Conservation (phyloP, 2,797 vertebrate genomes). For the Zenarchopterus dispar region DNA sequence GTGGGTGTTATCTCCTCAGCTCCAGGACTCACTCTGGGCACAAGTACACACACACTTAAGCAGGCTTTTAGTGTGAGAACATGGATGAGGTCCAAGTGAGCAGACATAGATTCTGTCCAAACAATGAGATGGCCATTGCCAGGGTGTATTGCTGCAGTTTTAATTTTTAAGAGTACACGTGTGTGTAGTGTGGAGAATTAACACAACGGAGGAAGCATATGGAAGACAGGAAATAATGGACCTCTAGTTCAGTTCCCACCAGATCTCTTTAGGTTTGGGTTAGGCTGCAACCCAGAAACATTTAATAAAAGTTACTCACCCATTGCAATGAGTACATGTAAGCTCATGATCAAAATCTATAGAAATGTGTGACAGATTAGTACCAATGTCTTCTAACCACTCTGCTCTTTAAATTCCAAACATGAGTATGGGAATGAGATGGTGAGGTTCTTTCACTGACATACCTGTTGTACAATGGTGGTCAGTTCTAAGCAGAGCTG, state of each 20-base stretch:
- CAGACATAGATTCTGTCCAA: constrained; percentile 48
- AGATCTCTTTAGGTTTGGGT: constrained; percentile 15
- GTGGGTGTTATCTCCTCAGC: constrained; percentile 72
- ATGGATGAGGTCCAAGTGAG: constrained; percentile 55
- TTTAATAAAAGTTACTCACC: constrained; percentile 33
- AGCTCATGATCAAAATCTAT: constrained; percentile 38
- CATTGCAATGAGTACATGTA: constrained; percentile 33
- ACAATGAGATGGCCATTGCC: constrained; percentile 56
- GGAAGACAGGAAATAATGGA: constrained; percentile 44
- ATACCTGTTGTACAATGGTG: constrained; percentile 94
- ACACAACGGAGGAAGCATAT: constrained; percentile 12
- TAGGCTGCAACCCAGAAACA: constrained; percentile 27
- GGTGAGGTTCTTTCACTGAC: background rate
- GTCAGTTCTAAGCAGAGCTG: constrained; percentile 94
- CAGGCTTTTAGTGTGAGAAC: constrained; percentile 56
- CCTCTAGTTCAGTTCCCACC: constrained; percentile 31
- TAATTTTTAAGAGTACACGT: constrained; percentile 5
- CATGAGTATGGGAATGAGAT: constrained; percentile 1
- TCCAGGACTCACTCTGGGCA: constrained; percentile 70
- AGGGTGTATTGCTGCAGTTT: constrained; percentile 11
- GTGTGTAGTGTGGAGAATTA: constrained; percentile 15
- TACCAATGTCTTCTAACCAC: constrained; percentile 2
- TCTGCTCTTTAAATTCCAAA: too few relatives aligned
- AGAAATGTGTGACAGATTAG: constrained; percentile 16
- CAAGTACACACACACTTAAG: constrained; percentile 52